Evolutionary conservation across 2,797 vertebrate species (phyloP).

Genomic region (Podarcis siculus): DNA sequence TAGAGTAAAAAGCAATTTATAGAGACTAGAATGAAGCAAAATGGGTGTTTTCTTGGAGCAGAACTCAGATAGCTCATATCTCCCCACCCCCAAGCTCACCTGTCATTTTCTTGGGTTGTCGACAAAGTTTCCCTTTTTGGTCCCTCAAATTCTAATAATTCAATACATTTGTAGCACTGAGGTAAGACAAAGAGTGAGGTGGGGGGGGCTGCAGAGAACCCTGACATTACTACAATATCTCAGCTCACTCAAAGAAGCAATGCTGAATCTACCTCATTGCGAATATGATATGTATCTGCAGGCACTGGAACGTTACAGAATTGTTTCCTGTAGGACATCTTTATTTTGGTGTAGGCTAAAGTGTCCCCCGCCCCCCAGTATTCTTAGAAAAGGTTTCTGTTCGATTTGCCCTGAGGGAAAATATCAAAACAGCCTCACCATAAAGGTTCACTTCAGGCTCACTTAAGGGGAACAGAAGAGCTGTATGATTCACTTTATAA

Average conservation of each 20-base stretch:
- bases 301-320: constrained; percentile 17
- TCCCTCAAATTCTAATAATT: constrained; percentile 45
- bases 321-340: constrained; percentile 39
- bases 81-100: neutral
- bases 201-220: constrained; percentile 26
- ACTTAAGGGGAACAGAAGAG: neutral
- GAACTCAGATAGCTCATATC: constrained; percentile 32
- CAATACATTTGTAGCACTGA: constrained; percentile 38
- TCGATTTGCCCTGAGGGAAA: constrained; percentile 22
- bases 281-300: constrained; percentile 18
- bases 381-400: neutral
- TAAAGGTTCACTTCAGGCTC: constrained; percentile 22
- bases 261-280: constrained; percentile 22
- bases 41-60: constrained; percentile 51
- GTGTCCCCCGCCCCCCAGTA: neutral
- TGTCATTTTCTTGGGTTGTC: constrained; percentile 24
- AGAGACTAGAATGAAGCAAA: constrained; percentile 17
- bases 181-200: constrained; percentile 16
- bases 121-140: constrained; percentile 53
- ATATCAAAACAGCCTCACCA: constrained; percentile 38
- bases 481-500: rapidly evolving
- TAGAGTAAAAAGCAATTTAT: constrained; percentile 56
- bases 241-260: constrained; percentile 26
- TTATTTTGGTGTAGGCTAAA: neutral
- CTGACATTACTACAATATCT: constrained; percentile 27